These are phyloP conservation scores for Bombus sylvicola DNA, from an alignment of 1,140 invertebrate genomes.

Conservation along the genomic window DNA sequence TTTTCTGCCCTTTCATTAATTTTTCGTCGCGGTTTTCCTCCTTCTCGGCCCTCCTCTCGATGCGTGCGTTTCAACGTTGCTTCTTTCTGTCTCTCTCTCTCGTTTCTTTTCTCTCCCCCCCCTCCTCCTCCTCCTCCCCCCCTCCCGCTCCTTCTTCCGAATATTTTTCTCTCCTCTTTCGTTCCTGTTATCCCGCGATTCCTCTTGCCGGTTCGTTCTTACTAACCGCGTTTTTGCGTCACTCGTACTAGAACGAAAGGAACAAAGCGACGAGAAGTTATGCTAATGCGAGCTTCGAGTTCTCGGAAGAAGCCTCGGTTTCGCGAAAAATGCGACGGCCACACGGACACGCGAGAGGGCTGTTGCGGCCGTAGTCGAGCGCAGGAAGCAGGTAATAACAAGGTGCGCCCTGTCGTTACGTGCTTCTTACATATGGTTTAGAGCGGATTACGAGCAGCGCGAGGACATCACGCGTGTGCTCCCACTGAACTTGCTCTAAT, in stretches of 20 bases:
- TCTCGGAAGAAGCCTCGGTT: conserved; percentile 33
- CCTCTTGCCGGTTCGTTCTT: not conserved
- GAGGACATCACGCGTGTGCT: conserved; percentile 41
- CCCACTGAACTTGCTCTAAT: conserved; percentile 29
- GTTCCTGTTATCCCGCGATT: not conserved
- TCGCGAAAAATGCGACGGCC: conserved; percentile 33
- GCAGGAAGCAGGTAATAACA: conserved; percentile 54
- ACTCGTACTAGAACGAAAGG: conserved; percentile 38
- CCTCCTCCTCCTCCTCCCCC: not conserved
- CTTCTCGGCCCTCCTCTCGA: conserved; percentile 18
- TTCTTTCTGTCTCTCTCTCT: not conserved
- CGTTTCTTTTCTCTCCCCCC: not conserved
- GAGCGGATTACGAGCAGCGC: conserved; percentile 50
- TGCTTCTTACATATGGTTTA: conserved; percentile 63
- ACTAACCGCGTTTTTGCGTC: conserved; percentile 40
- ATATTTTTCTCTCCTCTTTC: not conserved
- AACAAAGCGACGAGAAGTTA: conserved; percentile 51
- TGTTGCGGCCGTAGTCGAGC: not conserved
- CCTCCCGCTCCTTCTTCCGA: not conserved
- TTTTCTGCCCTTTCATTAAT: conserved; percentile 57
- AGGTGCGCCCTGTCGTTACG: conserved; percentile 51
- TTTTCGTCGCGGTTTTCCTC: conserved; percentile 50
- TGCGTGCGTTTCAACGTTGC: not conserved
- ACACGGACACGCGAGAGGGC: conserved; percentile 11
- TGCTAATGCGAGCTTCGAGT: conserved; percentile 54